Evolutionary conservation across 2,113 vertebrate genomes (phyloP).

Genomic region (Prunella fulvescens): DNA sequence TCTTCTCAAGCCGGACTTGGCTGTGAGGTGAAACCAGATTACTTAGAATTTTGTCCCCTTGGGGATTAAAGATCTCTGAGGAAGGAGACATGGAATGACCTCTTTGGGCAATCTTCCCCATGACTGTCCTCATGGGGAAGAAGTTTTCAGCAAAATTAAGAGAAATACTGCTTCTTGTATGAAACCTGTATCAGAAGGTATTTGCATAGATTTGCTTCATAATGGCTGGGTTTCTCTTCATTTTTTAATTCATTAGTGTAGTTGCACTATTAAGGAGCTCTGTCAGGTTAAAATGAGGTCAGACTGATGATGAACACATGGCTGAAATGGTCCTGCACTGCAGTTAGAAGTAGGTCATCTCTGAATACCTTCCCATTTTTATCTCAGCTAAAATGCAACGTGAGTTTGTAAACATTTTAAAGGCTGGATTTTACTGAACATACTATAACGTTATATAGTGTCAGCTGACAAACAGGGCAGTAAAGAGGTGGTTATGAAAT

Average conservation of each 20-base stretch:
- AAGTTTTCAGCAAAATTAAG: not conserved
- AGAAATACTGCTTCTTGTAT: not conserved
- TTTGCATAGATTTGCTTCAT: not conserved
- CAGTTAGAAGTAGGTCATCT: conserved; percentile 43
- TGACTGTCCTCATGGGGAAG: not conserved
- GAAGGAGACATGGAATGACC: not conserved
- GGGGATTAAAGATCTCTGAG: not conserved
- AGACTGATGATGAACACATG: not conserved
- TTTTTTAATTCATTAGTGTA: not conserved
- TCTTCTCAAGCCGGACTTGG: not conserved
- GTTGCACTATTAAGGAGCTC: not conserved
- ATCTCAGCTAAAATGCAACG: not conserved
- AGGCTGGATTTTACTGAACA: not conserved
- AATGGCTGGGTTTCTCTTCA: not conserved
- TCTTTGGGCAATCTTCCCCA: not conserved
- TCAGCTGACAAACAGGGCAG: not conserved
- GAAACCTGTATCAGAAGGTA: not conserved
- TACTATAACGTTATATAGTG: not conserved
- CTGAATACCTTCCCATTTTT: not conserved
- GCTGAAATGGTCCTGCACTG: not conserved
- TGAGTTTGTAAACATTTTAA: not conserved
- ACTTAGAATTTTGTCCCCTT: not conserved
- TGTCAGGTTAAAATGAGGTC: conserved; percentile 41
- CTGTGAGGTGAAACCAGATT: not conserved
- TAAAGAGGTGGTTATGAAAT: not conserved